Evolutionary conservation across 2,113 vertebrate species (phyloP).

Genomic region (Melanerpes aurifrons): DNA sequence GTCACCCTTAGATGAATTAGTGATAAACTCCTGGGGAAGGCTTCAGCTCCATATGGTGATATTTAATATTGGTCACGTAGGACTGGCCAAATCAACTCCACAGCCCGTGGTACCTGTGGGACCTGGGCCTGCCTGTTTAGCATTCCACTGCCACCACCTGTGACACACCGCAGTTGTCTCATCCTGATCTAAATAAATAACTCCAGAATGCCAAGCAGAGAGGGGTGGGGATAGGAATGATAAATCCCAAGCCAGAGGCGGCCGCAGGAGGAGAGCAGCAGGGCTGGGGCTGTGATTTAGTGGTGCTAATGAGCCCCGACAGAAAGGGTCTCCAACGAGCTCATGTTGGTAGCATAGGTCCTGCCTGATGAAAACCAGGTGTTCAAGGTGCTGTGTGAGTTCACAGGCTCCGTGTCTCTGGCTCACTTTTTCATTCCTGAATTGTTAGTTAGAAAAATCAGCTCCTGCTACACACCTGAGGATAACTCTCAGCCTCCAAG

Average conservation of each 20-base stretch:
- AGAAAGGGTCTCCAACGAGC: background rate
- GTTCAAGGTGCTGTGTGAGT: background rate
- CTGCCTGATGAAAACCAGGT: slow-evolving; percentile 6
- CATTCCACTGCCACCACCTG: slow-evolving; percentile 5
- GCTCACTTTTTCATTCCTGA: background rate
- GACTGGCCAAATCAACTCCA: background rate
- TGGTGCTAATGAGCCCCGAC: slow-evolving; percentile 1
- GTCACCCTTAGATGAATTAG: slow-evolving; percentile 63
- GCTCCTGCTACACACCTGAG: background rate
- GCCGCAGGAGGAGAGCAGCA: rapidly evolving
- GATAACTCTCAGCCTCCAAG: background rate
- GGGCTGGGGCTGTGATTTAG: slow-evolving; percentile 29
- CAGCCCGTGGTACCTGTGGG: background rate
- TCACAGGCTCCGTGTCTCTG: background rate
- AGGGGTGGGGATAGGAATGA: slow-evolving; percentile 22
- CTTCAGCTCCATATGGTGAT: slow-evolving; percentile 32
- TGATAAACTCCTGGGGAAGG: slow-evolving; percentile 51
- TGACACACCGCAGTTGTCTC: slow-evolving; percentile 51
- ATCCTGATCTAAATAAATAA: slow-evolving; percentile 60
- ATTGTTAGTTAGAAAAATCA: background rate
- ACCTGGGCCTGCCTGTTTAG: slow-evolving; percentile 8
- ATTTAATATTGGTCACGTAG: slow-evolving; percentile 50
- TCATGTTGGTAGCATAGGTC: rapidly evolving
- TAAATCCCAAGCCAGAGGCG: background rate
- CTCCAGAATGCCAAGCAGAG: slow-evolving; percentile 46